Base-by-base conservation (phyloP, 1,140 invertebrate species). In the Drosophila punjabiensis region DNA sequence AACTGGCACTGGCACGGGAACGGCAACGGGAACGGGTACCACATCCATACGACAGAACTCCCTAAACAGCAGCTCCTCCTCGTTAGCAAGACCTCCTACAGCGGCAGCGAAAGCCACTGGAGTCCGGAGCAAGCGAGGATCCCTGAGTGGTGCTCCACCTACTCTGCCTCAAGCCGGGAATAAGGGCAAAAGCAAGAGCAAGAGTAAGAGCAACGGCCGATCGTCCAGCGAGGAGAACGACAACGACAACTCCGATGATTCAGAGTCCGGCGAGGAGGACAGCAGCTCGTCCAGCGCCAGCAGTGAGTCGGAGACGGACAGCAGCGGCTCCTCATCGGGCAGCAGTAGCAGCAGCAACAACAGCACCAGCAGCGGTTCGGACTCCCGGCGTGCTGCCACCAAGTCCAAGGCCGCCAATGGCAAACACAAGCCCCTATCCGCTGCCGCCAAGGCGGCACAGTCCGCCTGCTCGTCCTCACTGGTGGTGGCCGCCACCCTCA, bases 381-480 rank as follows among this genome's bases (percentile, higher is more conserved):
- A 33, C 78, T 24, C 67, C 58, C 8, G 35, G 20, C 55, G 32
- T 52, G 52, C 45, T 52, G 52, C 45, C 41, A 14, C 43, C 58
- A 69, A 69, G 30, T 60, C 81, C 24, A 62, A 47, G 55, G 37
- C 79, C 16, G 28, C 79, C 20, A 86, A 86, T 56, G 83, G 83
- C 18, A 85, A 78, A 16, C 73, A 65, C 30, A 78, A 65, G 24
- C 68, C 61, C 1, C 32, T 75, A 3, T 75, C 71, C 32, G 71
- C 71, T 13, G 82, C 45, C 35, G 69, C 52, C 50, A 81, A 67
- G 35, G 73, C 61, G 48, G 58, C 67, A 10, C 63, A 66, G 3
- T 65, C 84, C 9, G 65, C 84, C 18, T 77, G 81, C 32, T 69
- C 84, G 0, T 77, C 63, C 11, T 81, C 85, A 8, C 45, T 89